Base-by-base conservation (phyloP, 2,113 vertebrate species). In the Poeciliopsis occidentalis region DNA sequence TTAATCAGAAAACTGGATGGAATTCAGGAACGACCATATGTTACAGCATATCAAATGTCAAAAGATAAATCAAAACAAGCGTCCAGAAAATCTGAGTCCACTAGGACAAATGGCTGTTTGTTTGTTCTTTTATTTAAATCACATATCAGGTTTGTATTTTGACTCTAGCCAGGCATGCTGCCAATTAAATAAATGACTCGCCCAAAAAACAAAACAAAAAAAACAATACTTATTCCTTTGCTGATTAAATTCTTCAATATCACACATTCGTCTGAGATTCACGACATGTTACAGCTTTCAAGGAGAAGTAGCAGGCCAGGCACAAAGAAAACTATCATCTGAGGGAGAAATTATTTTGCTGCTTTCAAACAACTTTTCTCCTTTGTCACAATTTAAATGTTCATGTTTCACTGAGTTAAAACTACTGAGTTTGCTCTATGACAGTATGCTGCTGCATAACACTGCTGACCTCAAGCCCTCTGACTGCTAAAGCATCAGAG, bases 381-480 rank as follows among this genome's bases (percentile, higher is more conserved):
- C 0, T 57, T 57, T 57, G 19, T 57, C 22, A 8, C 51, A 3
- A 57, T 57, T 57, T 57, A 22, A 7, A 57, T 24, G 24, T n/a
- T 57, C 51, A 22, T 3, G 7, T 57, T 57, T 8, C 51, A 57
- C 22, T 3, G n/a, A 24, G 51, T 17, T 54, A 10, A 22, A 54
- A 37, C 5, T 24, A 67, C 63, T 72, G 67, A 69, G 64, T 63
- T 79, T 51, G 62, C 69, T 82, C 80, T 75, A 17, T 54, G 77
- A 80, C 60, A 15, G 62, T 78, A 19, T 79, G 62, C 17, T 63
- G 81, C 54, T 39, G 39, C 30, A 41, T 54, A 80, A 78, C 79
- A 69, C 72, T 11, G 76, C 83, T 83, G 88, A 87, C 85, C 87
- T 68, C 84, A 89, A 87, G 75, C 81, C 63, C 30, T 73, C 67